These are phyloP conservation scores for Leiothrix lutea DNA, from an alignment of 2,113 vertebrate genomes.

Conservation along the genomic window DNA sequence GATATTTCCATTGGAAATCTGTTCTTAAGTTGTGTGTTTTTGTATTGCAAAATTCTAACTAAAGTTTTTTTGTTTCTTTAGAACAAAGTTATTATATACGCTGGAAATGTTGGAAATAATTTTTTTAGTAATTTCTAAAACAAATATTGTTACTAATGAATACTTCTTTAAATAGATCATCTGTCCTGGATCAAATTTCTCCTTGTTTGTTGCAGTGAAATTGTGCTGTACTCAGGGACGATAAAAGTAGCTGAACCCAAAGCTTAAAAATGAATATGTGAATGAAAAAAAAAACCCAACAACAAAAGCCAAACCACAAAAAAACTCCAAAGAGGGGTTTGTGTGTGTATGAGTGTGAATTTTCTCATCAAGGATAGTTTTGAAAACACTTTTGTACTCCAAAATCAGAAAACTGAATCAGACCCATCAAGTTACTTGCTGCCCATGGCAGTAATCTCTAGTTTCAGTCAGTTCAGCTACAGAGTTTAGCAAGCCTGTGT, in stretches of 20 bases:
- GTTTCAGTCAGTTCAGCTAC: background rate
- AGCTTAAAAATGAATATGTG: background rate
- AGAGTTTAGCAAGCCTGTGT: background rate
- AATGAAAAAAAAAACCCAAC: background rate
- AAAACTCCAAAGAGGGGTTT: background rate
- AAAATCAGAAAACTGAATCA: background rate
- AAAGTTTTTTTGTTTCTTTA: background rate
- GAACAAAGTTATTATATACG: background rate
- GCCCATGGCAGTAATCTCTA: background rate
- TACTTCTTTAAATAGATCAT: background rate
- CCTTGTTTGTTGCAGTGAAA: background rate
- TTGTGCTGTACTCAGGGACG: fast-evolving
- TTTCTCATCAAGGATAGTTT: background rate
- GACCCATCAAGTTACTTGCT: background rate
- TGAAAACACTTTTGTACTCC: background rate
- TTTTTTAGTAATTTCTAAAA: background rate
- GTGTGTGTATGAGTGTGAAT: background rate
- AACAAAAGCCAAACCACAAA: background rate
- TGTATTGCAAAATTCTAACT: background rate
- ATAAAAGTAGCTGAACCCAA: background rate
- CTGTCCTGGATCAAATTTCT: background rate
- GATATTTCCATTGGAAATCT: background rate
- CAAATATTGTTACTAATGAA: background rate
- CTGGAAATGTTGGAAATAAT: background rate
- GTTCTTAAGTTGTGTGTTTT: background rate